Base-by-base conservation (phyloP, 2,888 invertebrate species). In the Thelaira solivaga region DNA sequence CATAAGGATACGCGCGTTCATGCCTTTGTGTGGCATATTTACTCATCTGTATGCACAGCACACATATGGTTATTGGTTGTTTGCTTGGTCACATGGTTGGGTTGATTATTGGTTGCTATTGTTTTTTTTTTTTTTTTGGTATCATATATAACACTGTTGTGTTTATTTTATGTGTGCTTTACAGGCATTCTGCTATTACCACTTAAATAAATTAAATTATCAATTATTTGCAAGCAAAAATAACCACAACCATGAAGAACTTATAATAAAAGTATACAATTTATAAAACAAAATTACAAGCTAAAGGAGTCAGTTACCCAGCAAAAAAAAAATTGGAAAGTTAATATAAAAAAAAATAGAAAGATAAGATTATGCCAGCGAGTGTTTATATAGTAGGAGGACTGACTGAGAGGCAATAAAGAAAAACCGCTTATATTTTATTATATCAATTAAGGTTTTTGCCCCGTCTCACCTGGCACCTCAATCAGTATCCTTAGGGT, bases 201-300 rank as follows among this genome's bases (percentile, higher is more conserved):
- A 84, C 82, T 85, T 83, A 83, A 83, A 80, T 82, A 86, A 87
- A 87, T 86, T 85, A 87, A 86, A 86, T 86, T 87, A 85, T 85
- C 87, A 87, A 86, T 86, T 84, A 87, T 85, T 83, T 83, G 82
- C 81, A 82, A 85, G 82, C 81, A 82, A 85, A 73, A 73, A 82
- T 79, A 83, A 82, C 82, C 77, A 80, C 65, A 75, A 67, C 49
- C 39, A 62, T 41, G 24, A 73, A 68, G 49, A 71, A 47, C 51
- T 61, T n/a, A 55, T 80, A 61, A 75, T 81, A 80, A 83, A 78
- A 76, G 59, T 74, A 65, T 59, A 34, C 55, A 47, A 20, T 22
- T 10, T 36, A 57, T 43, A 69, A 64, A 49, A 13, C 31, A 45
- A 31, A 3, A 34, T 8, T 11, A 18, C n/a, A 49, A n/a, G n/a